Evolutionary conservation across 2,888 invertebrate species (phyloP).

Genomic region (Trilocha varians): DNA sequence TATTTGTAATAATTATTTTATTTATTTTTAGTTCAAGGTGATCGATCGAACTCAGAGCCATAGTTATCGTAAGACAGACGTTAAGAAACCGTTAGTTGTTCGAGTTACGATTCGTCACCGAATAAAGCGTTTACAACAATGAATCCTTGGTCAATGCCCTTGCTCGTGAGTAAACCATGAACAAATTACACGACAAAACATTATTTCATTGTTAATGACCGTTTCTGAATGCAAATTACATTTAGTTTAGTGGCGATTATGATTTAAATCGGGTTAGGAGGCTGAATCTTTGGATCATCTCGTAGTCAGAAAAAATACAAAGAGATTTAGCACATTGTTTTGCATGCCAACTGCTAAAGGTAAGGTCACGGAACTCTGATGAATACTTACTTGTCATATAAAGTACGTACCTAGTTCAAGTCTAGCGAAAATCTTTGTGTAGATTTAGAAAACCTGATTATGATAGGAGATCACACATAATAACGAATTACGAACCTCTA

Average conservation of each 20-base stretch:
- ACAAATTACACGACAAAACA: neutral
- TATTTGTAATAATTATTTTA: slow-evolving; percentile 2
- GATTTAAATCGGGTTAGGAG: too few relatives aligned
- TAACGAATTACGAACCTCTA: too few relatives aligned
- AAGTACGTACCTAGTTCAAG: too few relatives aligned
- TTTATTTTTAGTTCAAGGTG: slow-evolving; percentile 4
- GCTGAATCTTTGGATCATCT: too few relatives aligned
- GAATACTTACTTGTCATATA: too few relatives aligned
- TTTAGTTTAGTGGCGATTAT: neutral
- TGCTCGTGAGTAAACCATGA: slow-evolving; percentile 9
- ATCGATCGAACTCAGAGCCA: slow-evolving; percentile 1
- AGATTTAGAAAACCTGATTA: too few relatives aligned
- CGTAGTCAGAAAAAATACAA: too few relatives aligned
- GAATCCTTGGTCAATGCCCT: slow-evolving; percentile 25
- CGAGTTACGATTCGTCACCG: slow-evolving; percentile 20
- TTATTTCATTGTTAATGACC: neutral
- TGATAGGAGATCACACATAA: too few relatives aligned
- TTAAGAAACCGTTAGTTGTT: slow-evolving; percentile 17
- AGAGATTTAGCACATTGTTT: too few relatives aligned
- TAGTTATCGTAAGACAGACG: slow-evolving; percentile 2
- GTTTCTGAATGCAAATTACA: neutral
- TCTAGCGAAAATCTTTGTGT: too few relatives aligned
- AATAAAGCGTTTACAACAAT: slow-evolving; percentile 18
- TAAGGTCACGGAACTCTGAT: too few relatives aligned
- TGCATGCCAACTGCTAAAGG: too few relatives aligned